Evolutionary conservation across 2,797 vertebrate species (phyloP).

Genomic region (Heterohyrax brucei): DNA sequence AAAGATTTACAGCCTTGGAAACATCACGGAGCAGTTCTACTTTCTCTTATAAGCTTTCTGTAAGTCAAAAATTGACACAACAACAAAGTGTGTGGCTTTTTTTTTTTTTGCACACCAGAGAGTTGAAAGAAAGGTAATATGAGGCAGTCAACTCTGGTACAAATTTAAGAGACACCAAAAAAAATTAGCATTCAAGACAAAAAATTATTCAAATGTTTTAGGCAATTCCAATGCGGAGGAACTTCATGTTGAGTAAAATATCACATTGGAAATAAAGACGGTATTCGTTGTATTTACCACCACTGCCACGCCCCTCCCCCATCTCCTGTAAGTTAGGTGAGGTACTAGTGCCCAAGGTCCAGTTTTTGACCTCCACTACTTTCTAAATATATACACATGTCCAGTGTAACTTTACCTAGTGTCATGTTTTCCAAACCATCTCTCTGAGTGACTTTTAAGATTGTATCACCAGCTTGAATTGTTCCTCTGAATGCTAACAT

Average conservation of each 20-base stretch:
- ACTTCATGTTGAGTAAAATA: not conserved
- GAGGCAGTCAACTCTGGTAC: not conserved
- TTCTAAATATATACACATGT: not conserved
- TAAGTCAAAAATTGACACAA: too few relatives aligned
- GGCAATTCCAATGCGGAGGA: not conserved
- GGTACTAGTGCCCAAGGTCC: fast-evolving
- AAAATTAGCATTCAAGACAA: not conserved
- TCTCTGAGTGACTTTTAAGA: not conserved
- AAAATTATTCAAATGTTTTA: not conserved
- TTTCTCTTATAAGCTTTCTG: too few relatives aligned
- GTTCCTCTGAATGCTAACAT: not conserved
- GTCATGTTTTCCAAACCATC: not conserved
- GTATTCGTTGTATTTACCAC: not conserved
- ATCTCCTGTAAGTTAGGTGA: not conserved
- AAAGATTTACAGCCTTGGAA: too few relatives aligned
- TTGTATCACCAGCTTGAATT: not conserved
- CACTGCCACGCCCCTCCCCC: too few relatives aligned
- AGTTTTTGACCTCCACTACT: not conserved
- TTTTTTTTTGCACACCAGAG: too few relatives aligned
- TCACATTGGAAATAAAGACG: not conserved
- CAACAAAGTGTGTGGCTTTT: too few relatives aligned
- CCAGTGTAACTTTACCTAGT: not conserved
- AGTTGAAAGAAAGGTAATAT: not conserved
- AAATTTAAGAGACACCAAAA: not conserved
- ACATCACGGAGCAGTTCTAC: too few relatives aligned